Conservation (phyloP, 2,113 vertebrate genomes). For the Oreotrochilus melanogaster region DNA sequence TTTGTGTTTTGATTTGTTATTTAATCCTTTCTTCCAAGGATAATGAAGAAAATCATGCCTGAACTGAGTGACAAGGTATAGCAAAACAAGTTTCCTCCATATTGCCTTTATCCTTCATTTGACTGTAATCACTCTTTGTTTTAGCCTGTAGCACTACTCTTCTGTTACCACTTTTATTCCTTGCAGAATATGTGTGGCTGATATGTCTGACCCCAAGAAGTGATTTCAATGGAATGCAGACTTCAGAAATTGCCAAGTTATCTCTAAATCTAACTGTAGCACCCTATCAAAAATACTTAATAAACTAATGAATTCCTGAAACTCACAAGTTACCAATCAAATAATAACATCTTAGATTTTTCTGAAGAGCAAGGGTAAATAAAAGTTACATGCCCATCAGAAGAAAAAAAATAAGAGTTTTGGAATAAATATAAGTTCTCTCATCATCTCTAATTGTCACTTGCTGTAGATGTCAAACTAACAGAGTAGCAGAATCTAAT, state of each 20-base stretch:
- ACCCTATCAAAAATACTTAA: not conserved
- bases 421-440: slow-evolving; percentile 75
- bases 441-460: slow-evolving; percentile 82
- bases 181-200: not conserved
- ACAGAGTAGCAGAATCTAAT: slow-evolving; percentile 84
- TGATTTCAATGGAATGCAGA: not conserved
- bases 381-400: slow-evolving; percentile 67
- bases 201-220: not conserved
- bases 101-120: slow-evolving; percentile 19
- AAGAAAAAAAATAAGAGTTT: slow-evolving; percentile 59
- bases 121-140: slow-evolving; percentile 34
- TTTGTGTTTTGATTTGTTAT: slow-evolving; percentile 50
- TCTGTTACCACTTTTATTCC: slow-evolving; percentile 23
- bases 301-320: not conserved
- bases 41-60: slow-evolving; percentile 54
- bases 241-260: not conserved
- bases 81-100: not conserved
- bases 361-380: slow-evolving; percentile 64
- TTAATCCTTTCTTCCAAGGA: slow-evolving; percentile 21
- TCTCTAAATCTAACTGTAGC: not conserved
- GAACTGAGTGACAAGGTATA: slow-evolving; percentile 14
- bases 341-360: slow-evolving; percentile 15
- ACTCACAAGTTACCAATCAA: slow-evolving; percentile 16
- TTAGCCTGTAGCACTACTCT: not conserved
- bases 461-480: slow-evolving; percentile 80